These are phyloP conservation scores for Nothoprocta pentlandii DNA, from an alignment of 2,113 vertebrate genomes.

Conservation along the genomic window DNA sequence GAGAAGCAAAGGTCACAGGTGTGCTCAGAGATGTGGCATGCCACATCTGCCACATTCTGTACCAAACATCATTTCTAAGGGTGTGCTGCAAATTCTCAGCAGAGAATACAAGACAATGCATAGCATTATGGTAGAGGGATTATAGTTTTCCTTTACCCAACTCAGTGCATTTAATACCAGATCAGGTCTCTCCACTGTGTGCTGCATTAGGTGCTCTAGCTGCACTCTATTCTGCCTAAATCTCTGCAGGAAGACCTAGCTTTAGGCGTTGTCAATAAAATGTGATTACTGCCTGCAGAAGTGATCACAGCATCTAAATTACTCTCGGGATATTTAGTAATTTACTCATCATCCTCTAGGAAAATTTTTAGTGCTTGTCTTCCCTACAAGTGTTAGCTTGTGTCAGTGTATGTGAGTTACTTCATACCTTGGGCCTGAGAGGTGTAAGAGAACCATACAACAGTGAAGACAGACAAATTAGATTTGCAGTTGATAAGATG, in stretches of 20 bases:
- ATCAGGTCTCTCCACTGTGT: not conserved
- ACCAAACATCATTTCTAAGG: not conserved
- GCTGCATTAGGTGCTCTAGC: not conserved
- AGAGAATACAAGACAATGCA: not conserved
- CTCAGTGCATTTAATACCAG: not conserved
- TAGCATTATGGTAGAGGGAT: not conserved
- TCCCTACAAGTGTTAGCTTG: not conserved
- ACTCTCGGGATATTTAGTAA: conserved; percentile 27
- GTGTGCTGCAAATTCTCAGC: rapidly evolving
- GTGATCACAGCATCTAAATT: conserved; percentile 32
- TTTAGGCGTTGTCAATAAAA: conserved; percentile 56
- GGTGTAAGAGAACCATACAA: not conserved
- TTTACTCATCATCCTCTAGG: conserved; percentile 18
- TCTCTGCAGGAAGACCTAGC: not conserved
- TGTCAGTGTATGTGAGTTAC: not conserved
- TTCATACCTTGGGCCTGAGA: not conserved
- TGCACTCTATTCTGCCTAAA: rapidly evolving
- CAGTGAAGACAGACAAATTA: not conserved
- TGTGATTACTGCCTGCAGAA: conserved; percentile 24
- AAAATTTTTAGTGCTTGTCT: conserved; percentile 22
- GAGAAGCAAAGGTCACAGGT: not conserved
- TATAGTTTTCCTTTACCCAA: rapidly evolving
- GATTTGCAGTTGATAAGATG: conserved; percentile 11
- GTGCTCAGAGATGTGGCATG: not conserved
- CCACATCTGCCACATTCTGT: not conserved